Percentiles rank a stretch among this genome's conserved stretches.
Evolutionary conservation across 2,888 invertebrate species (phyloP).

Genomic region (Osmoderma eremita): DNA sequence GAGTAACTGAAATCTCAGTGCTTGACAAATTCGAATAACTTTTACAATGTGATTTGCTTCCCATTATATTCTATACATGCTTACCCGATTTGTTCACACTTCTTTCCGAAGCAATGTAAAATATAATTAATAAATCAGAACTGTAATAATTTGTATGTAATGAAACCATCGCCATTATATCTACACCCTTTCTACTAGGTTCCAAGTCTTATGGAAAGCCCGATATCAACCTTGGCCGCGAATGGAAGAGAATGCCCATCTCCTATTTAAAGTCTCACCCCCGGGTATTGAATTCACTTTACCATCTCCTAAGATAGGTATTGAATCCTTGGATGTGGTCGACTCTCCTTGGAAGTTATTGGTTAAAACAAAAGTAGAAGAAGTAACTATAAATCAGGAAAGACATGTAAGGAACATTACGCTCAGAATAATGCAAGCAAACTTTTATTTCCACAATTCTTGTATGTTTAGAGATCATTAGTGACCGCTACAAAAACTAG

Average conservation of each 20-base stretch:
- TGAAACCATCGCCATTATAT: too few relatives aligned
- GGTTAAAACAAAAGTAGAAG: constrained; percentile 98
- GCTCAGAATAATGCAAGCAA: background rate
- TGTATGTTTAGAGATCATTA: constrained; percentile 77
- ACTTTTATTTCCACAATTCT: background rate
- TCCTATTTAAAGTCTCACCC: constrained; percentile 97
- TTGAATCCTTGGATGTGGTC: constrained; percentile 91
- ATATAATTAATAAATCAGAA: too few relatives aligned
- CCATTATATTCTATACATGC: too few relatives aligned
- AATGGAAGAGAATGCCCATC: constrained; percentile 97
- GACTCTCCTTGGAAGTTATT: constrained; percentile 99
- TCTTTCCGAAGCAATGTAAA: too few relatives aligned
- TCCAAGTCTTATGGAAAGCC: constrained; percentile 95
- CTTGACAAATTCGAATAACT: too few relatives aligned
- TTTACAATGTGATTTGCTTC: too few relatives aligned
- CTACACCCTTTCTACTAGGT: constrained; percentile 64
- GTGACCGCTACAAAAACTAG: constrained; percentile 99
- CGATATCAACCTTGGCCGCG: constrained; percentile 99
- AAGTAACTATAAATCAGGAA: constrained; percentile 98
- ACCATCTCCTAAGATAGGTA: constrained; percentile 98
- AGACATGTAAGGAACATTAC: constrained; percentile 77
- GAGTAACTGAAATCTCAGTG: too few relatives aligned
- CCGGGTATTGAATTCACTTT: constrained; percentile 99
- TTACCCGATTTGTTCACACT: too few relatives aligned
- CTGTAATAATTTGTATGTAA: too few relatives aligned